phyloP scores from a whole-genome alignment of 2,888 invertebrate species.

The Drosophila bunnanda region DNA sequence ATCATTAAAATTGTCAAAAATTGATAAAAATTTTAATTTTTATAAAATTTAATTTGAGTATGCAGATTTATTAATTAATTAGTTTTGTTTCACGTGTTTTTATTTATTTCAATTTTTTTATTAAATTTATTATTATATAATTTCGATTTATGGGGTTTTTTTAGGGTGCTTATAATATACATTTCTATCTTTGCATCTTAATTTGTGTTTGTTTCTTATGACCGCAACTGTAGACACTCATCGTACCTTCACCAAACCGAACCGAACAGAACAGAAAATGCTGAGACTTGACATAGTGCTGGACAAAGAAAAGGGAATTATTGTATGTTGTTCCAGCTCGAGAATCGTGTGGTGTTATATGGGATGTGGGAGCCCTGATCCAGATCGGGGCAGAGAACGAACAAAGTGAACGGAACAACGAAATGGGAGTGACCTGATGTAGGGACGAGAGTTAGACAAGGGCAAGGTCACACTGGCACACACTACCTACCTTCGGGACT shows the following conservation, averaged over 20 bases:
- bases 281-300: neutral
- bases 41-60: no score
- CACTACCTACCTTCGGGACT: neutral
- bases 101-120: no score
- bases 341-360: neutral
- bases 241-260: neutral
- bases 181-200: neutral
- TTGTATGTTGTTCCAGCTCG: conserved; percentile 6
- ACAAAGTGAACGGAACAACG: conserved; percentile 30
- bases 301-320: neutral
- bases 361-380: neutral
- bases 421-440: conserved; percentile 21
- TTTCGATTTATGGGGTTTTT: no score
- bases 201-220: neutral
- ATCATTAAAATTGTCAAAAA: no score
- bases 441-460: neutral
- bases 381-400: neutral
- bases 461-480: conserved; percentile 1
- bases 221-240: neutral
- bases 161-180: no score
- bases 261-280: neutral
- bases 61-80: no score
- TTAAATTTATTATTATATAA: neutral
- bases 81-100: no score
- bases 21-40: no score